Conservation (phyloP, 1,140 invertebrate genomes). For the Parapsyche elsis region DNA sequence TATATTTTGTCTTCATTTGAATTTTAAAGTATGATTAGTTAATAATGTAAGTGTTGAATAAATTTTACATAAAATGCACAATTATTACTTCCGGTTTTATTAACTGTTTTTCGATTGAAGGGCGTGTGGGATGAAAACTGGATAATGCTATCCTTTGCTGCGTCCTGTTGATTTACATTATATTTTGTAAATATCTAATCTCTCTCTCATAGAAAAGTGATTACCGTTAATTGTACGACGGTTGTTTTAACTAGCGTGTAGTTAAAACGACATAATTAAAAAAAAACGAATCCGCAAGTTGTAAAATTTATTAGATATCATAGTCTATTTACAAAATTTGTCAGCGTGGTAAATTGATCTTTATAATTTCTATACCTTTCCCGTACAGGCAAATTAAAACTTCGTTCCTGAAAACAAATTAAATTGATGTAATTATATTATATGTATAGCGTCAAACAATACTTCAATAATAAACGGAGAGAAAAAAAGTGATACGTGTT, state of each 20-base stretch:
- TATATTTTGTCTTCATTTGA: too few relatives aligned
- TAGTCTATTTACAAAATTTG: neutral
- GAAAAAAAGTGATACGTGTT: neutral
- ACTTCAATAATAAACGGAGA: neutral
- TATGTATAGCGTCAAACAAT: too few relatives aligned
- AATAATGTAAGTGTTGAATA: too few relatives aligned
- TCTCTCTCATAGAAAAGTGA: too few relatives aligned
- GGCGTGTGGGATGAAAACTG: slow-evolving; percentile 8
- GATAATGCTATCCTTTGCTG: neutral
- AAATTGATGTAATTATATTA: too few relatives aligned
- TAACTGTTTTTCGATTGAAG: neutral
- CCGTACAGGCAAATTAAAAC: slow-evolving; percentile 66
- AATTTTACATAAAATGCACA: neutral
- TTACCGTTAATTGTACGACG: too few relatives aligned
- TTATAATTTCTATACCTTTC: slow-evolving; percentile 67
- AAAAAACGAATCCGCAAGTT: neutral
- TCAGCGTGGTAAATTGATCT: slow-evolving; percentile 26
- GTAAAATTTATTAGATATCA: neutral
- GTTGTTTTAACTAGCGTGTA: too few relatives aligned
- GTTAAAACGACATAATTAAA: too few relatives aligned
- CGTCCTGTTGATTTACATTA: neutral
- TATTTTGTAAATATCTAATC: too few relatives aligned
- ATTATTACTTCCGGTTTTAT: neutral
- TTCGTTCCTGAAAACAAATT: slow-evolving; percentile 59
- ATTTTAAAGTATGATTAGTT: too few relatives aligned